Conservation (phyloP, 2,888 invertebrate genomes). For the Mythimna lalbum region DNA sequence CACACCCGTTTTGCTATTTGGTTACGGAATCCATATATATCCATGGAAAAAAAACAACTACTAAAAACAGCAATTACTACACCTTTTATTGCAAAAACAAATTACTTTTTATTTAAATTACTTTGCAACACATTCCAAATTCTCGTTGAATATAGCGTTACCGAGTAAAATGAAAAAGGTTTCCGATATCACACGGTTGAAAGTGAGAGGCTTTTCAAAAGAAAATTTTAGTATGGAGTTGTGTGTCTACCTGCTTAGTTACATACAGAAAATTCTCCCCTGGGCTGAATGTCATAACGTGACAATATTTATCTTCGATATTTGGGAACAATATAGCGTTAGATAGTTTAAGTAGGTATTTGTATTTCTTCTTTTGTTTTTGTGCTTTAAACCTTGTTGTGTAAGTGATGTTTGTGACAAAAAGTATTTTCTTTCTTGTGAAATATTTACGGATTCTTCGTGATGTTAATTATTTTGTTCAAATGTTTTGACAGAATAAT, state of each 20-base stretch:
- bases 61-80: background rate
- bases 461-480: background rate
- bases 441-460: background rate
- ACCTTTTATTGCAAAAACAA: background rate
- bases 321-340: constrained; percentile 15
- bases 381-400: too few relatives aligned
- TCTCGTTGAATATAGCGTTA: constrained; percentile 37
- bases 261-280: constrained; percentile 31
- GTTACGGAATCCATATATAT: background rate
- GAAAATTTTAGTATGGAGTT: constrained; percentile 48
- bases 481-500: background rate
- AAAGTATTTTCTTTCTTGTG: background rate
- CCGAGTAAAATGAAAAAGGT: constrained; percentile 53
- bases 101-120: constrained; percentile 18
- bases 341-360: constrained; percentile 1
- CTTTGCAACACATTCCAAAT: constrained; percentile 6
- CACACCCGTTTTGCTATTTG: too few relatives aligned
- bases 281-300: constrained; percentile 29
- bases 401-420: too few relatives aligned
- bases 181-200: constrained; percentile 60
- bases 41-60: background rate
- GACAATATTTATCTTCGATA: constrained; percentile 40
- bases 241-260: constrained; percentile 51
- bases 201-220: constrained; percentile 49
- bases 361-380: background rate